Base-by-base conservation (phyloP, 2,113 vertebrate genomes). In the Mola mola region DNA sequence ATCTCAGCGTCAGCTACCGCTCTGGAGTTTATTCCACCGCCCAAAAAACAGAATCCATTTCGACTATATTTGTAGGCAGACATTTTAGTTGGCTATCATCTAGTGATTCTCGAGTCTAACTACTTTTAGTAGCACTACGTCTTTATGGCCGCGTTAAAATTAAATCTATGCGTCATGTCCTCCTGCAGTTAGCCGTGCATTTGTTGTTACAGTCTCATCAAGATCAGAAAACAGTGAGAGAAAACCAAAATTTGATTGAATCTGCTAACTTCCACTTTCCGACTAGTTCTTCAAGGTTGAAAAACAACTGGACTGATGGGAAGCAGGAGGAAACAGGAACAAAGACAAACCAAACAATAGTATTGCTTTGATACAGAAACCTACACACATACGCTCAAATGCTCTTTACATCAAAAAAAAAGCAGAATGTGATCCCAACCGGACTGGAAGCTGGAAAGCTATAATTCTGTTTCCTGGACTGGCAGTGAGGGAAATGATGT, bases 401-500 rank as follows among this genome's bases (percentile, higher is more conserved):
- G n/a, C n/a, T n/a, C n/a, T n/a, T n/a, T n/a, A n/a, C n/a, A n/a
- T n/a, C n/a, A n/a, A n/a, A n/a, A n/a, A n/a, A n/a, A 82, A 72
- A 46, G 12, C 60, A 4, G 46, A 82, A 58, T 2, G 1, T 65
- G 55, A 75, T 59, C 53, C 69, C 56, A 58, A 36, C 29, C 25
- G 33, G 34, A 72, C 55, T 43, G 71, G 84, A 87, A 87, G 69
- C 75, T 81, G 63, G 38, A 85, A 75, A 81, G 65, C 53, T 60
- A 66, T 71, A 48, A 70, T 83, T 55, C 31, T 67, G 59, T 74
- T 88, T 92, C 89, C 88, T 90, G 85, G 61, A 81, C 85, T 85
- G 67, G 66, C 77, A 57, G 63, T 28, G 74, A 22, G 87, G 91
- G 90, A 92, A 91, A 81, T 92, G 61, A 91, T 91, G 91, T 90